Evolutionary conservation across 1,140 invertebrate species (phyloP).

Genomic region (Macrobrachium rosenbergii): DNA sequence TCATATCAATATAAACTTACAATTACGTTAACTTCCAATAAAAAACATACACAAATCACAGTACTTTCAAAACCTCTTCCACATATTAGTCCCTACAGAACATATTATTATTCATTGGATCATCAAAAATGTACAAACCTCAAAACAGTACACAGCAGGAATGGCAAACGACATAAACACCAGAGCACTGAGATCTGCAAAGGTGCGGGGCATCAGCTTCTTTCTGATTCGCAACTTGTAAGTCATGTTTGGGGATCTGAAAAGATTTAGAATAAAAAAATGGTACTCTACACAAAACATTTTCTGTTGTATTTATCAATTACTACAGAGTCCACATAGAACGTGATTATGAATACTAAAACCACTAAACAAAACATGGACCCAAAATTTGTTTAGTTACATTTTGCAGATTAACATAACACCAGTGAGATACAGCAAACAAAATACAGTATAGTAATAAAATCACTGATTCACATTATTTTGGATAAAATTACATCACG

Average conservation of each 20-base stretch:
- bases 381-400: too few species aligned
- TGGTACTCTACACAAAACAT: background rate
- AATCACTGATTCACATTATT: too few species aligned
- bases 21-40: background rate
- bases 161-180: conserved; percentile 75
- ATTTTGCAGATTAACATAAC: too few species aligned
- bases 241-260: background rate
- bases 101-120: background rate
- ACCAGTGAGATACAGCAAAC: too few species aligned
- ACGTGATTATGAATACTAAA: too few species aligned
- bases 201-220: conserved; percentile 39
- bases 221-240: conserved; percentile 25
- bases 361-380: too few species aligned
- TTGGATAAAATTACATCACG: too few species aligned
- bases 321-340: too few species aligned
- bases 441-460: too few species aligned
- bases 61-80: background rate
- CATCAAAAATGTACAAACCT: conserved; percentile 38
- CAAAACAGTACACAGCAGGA: conserved; percentile 78
- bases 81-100: too few species aligned
- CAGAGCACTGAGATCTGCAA: conserved; percentile 70
- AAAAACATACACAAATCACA: too few species aligned
- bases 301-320: background rate
- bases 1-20: background rate
- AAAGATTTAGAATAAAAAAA: background rate